phyloP scores from a whole-genome alignment of 2,113 vertebrate genomes.

The Empidonax traillii region DNA sequence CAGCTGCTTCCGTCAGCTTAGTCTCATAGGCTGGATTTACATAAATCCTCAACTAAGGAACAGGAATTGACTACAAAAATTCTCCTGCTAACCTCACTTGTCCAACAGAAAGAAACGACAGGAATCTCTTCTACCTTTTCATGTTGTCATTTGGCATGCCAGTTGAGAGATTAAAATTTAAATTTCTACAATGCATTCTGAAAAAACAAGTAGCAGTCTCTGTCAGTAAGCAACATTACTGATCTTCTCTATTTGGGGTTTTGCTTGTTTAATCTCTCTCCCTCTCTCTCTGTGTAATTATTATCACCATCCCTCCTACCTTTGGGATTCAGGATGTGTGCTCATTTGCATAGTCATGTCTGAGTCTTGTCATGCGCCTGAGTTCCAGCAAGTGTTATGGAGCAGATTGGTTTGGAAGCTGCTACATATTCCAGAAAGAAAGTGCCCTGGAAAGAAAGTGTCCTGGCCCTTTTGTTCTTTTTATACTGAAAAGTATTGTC shows the following conservation, averaged over 20 bases:
- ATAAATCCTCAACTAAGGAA: neutral
- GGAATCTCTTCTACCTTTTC: neutral
- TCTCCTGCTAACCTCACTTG: neutral
- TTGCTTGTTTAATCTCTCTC: neutral
- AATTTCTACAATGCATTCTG: neutral
- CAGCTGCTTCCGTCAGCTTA: neutral
- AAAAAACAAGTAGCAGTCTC: neutral
- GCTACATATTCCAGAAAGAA: neutral
- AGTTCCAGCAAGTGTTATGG: neutral
- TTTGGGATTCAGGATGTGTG: neutral
- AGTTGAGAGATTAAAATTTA: neutral
- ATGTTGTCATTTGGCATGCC: neutral
- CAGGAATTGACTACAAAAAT: neutral
- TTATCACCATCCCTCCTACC: neutral
- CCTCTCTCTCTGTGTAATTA: neutral
- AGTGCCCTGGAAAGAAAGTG: neutral
- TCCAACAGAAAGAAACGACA: neutral
- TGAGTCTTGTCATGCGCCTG: neutral
- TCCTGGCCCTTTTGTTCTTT: neutral
- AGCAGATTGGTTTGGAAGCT: neutral
- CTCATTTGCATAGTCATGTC: neutral
- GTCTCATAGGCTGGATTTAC: neutral
- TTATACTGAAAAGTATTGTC: fast-evolving
- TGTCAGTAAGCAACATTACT: neutral
- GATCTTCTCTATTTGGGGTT: neutral